These are phyloP conservation scores for Zaprionus lachaisei DNA, from an alignment of 1,140 invertebrate genomes.

Conservation along the genomic window DNA sequence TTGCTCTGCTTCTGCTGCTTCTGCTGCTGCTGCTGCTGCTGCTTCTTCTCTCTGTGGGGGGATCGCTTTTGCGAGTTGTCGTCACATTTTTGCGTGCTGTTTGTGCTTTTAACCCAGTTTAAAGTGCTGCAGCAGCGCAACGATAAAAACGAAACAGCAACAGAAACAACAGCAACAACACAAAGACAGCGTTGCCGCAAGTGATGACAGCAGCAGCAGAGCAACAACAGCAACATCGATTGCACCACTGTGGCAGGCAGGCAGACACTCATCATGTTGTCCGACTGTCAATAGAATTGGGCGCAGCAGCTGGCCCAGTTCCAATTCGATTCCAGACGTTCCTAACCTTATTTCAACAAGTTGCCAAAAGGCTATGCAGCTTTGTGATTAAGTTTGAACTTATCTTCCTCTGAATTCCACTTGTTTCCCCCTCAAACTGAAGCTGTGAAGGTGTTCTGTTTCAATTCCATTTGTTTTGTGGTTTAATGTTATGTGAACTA, in stretches of 20 bases:
- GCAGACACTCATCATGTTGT: slow-evolving; percentile 39
- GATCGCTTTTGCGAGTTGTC: slow-evolving; percentile 51
- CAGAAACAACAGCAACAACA: slow-evolving; percentile 22
- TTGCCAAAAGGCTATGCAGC: not conserved
- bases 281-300: slow-evolving; percentile 47
- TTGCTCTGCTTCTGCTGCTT: not conserved
- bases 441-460: not conserved
- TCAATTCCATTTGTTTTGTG: not conserved
- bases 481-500: too few species aligned
- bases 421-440: too few species aligned
- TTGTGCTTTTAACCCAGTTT: slow-evolving; percentile 62
- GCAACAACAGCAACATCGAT: slow-evolving; percentile 26
- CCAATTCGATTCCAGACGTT: slow-evolving; percentile 10
- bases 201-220: slow-evolving; percentile 11
- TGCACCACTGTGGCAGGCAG: slow-evolving; percentile 47
- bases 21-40: not conserved
- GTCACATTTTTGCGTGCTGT: slow-evolving; percentile 51
- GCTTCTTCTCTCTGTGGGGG: slow-evolving; percentile 2
- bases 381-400: not conserved
- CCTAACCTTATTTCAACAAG: slow-evolving; percentile 10
- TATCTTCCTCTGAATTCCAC: too few species aligned
- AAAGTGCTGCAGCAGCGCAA: slow-evolving; percentile 45
- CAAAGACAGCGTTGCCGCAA: slow-evolving; percentile 5
- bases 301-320: slow-evolving; percentile 33
- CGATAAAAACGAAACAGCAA: slow-evolving; percentile 33